Evolutionary conservation across 2,797 vertebrate genomes (phyloP), one percentile per base, ranked within the genome.

Genomic region (Thunnus albacares): DNA sequence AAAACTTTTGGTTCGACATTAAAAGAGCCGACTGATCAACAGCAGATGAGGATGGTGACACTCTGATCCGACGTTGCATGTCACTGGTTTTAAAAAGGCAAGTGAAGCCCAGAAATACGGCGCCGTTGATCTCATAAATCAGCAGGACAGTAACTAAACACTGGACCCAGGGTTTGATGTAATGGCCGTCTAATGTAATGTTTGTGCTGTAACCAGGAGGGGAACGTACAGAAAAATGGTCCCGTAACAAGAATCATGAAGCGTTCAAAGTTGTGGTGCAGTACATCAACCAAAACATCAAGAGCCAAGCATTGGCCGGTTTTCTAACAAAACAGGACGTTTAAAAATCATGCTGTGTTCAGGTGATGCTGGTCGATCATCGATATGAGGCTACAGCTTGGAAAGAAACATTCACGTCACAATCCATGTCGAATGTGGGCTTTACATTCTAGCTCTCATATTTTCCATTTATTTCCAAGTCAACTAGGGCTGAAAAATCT

Each of bases 21-120:
- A 79, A 86, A 88, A 73, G 80, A 72, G 75, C 61, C 60, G 67
- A 61, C 84, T 89, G 88, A 93, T 93, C 83, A 86, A 81, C 77
- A 84, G 70, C 90, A 92, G 90, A 82, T 93, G 89, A 91, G 77
- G 71, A 60, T 18, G 72, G 57, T 72, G 81, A 80, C 75, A 73
- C 69, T 82, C 76, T 66, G 71, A 79, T 80, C 30, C 59, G 60
- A 60, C 75, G 77, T 75, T 60, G 52, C 87, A 73, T 82, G 75
- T 77, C 67, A 77, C 66, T 62, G 79, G 51, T 70, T 90, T 90
- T 90, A 87, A 79, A 89, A 79, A 66, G 73, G 75, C 22, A 18
- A 73, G 80, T 56, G 76, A 87, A 81, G 75, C 64, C 64, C 71
- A 81, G 75, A 85, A 81, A 88, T 71, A 80, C 58, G 91, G 87